phyloP scores from a whole-genome alignment of 2,113 vertebrate genomes.

The Gambusia holbrooki region DNA sequence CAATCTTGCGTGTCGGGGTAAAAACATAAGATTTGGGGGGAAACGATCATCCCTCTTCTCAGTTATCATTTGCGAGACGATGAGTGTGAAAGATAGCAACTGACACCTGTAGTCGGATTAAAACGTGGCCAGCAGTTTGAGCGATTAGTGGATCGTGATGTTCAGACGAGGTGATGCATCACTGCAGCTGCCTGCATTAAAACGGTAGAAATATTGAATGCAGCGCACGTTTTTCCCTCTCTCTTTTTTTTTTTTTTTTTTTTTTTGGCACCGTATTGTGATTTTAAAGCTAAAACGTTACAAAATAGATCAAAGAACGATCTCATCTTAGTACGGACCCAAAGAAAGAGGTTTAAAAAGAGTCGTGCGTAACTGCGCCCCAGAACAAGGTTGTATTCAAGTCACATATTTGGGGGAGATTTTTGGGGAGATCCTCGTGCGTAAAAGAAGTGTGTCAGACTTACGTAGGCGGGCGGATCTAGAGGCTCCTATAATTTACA shows the following conservation, averaged over 20 bases:
- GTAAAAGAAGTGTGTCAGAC: constrained; percentile 65
- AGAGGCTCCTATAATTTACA: constrained; percentile 32
- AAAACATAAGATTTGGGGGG: too few relatives aligned
- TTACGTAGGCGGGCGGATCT: constrained; percentile 39
- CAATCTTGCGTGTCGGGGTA: too few relatives aligned
- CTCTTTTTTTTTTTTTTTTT: not conserved
- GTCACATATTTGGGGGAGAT: constrained; percentile 33
- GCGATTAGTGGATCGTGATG: constrained; percentile 53
- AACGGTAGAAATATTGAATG: constrained; percentile 29
- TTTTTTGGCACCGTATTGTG: not conserved
- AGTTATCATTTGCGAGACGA: not conserved
- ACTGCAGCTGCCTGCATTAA: constrained; percentile 53
- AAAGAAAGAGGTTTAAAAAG: constrained; percentile 6
- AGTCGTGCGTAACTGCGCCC: constrained; percentile 43
- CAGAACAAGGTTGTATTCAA: constrained; percentile 5
- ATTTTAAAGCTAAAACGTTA: not conserved
- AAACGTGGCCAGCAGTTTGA: constrained; percentile 10
- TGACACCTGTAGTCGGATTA: not conserved
- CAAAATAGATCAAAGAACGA: not conserved
- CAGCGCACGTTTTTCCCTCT: constrained; percentile 15
- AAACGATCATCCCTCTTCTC: not conserved
- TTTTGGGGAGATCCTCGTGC: constrained; percentile 71
- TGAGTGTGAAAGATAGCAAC: not conserved
- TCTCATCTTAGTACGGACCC: not conserved
- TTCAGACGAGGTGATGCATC: constrained; percentile 50